These are phyloP conservation scores for Aleiodes testaceus DNA, from an alignment of 2,888 invertebrate species.

Conservation along the genomic window DNA sequence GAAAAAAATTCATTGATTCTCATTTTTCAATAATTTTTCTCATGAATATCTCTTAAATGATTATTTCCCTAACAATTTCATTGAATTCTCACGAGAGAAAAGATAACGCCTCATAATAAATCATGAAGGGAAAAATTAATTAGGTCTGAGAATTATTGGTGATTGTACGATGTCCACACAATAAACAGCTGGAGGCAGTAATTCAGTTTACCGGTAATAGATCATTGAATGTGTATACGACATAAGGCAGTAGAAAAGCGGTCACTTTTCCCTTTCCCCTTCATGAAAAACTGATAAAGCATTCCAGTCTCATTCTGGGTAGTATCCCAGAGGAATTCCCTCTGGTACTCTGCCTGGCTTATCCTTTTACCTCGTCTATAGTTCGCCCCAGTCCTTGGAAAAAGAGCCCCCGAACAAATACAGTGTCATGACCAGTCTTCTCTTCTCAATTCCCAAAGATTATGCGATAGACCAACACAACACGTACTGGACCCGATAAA, in stretches of 20 bases:
- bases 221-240: slow-evolving; percentile 53
- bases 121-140: slow-evolving; percentile 2
- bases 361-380: slow-evolving; percentile 53
- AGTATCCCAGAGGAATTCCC: slow-evolving; percentile 66
- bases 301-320: slow-evolving; percentile 65
- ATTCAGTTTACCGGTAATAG: slow-evolving; percentile 64
- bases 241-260: slow-evolving; percentile 57
- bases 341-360: slow-evolving; percentile 54
- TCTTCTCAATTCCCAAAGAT: slow-evolving; percentile 3
- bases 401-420: no score
- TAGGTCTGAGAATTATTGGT: slow-evolving; percentile 27
- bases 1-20: no score
- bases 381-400: slow-evolving; percentile 19
- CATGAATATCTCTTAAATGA: no score
- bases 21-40: no score
- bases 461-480: background rate
- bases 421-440: background rate
- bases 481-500: slow-evolving; percentile 16
- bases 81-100: background rate
- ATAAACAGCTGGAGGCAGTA: slow-evolving; percentile 45
- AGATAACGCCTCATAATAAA: background rate
- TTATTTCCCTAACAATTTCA: no score
- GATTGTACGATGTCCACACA: slow-evolving; percentile 27
- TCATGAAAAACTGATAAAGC: slow-evolving; percentile 61
- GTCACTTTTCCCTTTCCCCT: slow-evolving; percentile 56